These are phyloP conservation scores for Dendrocopos noguchii DNA, from an alignment of 2,113 vertebrate species.

Conservation along the genomic window DNA sequence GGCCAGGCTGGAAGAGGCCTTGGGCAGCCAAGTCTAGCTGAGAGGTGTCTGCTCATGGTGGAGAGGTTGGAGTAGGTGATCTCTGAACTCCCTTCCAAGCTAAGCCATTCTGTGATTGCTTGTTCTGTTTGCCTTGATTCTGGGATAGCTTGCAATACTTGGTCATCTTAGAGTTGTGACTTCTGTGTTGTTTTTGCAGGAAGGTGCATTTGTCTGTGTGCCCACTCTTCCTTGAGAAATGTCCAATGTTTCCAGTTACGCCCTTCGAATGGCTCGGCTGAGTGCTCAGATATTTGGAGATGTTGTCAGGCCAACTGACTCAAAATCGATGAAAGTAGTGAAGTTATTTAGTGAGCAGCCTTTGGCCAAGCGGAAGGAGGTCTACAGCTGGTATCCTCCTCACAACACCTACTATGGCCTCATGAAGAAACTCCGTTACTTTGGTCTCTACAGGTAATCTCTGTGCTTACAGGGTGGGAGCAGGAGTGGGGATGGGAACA, in stretches of 20 bases:
- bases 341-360: conserved; percentile 90
- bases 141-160: background rate
- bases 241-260: conserved; percentile 86
- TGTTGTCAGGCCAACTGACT: conserved; percentile 85
- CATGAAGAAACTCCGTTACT: conserved; percentile 87
- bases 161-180: background rate
- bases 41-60: too few species aligned
- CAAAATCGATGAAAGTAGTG: conserved; percentile 92
- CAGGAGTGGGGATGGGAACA: background rate
- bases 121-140: background rate
- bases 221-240: conserved; percentile 58
- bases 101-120: background rate
- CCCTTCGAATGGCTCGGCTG: conserved; percentile 88
- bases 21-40: too few species aligned
- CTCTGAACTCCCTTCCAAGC: too few species aligned
- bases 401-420: conserved; percentile 89
- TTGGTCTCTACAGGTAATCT: conserved; percentile 92
- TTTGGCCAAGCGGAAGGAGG: conserved; percentile 83
- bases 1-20: too few species aligned
- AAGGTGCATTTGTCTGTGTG: background rate
- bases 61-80: too few species aligned
- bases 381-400: conserved; percentile 92
- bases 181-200: background rate
- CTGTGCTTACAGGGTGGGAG: background rate
- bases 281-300: conserved; percentile 92